Conservation (phyloP, 2,888 invertebrate species). For the Drosophila pegasa region DNA sequence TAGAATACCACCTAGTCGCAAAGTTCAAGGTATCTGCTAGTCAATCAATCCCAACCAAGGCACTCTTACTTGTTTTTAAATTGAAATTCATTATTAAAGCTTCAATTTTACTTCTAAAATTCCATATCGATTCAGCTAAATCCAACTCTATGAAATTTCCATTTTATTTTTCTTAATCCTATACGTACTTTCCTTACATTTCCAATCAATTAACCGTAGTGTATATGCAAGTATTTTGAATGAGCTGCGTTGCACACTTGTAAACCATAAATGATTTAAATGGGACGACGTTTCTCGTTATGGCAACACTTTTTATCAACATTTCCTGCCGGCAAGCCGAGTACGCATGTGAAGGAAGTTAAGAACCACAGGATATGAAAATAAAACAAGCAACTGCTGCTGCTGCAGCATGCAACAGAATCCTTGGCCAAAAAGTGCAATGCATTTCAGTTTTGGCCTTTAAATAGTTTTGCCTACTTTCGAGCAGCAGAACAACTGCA, state of each 20-base stretch:
- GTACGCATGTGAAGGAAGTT: constrained; percentile 56
- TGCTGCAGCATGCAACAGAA: constrained; percentile 32
- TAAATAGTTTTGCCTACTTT: constrained; percentile 69
- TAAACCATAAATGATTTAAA: constrained; percentile 66
- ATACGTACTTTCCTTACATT: background rate
- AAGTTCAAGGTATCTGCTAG: too few relatives aligned
- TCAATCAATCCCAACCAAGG: too few relatives aligned
- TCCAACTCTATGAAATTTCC: background rate
- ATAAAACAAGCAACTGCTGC: constrained; percentile 50
- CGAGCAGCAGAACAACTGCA: constrained; percentile 15
- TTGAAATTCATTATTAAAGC: background rate
- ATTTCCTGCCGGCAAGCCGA: constrained; percentile 57
- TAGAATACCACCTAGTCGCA: too few relatives aligned
- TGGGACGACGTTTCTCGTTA: constrained; percentile 50
- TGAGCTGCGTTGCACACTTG: constrained; percentile 4
- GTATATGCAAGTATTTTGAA: constrained; percentile 3
- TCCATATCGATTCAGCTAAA: background rate
- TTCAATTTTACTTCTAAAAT: background rate
- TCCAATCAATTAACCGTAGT: constrained; percentile 35
- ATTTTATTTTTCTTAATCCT: background rate
- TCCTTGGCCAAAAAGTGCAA: constrained; percentile 57
- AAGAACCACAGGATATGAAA: constrained; percentile 68
- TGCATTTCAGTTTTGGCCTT: constrained; percentile 58
- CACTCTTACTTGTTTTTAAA: too few relatives aligned
- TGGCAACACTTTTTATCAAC: constrained; percentile 70